Percentiles rank a stretch among this genome's conserved stretches.
These are phyloP conservation scores for Paralichthys olivaceus DNA, from an alignment of 2,113 vertebrate genomes.

Conservation along the genomic window DNA sequence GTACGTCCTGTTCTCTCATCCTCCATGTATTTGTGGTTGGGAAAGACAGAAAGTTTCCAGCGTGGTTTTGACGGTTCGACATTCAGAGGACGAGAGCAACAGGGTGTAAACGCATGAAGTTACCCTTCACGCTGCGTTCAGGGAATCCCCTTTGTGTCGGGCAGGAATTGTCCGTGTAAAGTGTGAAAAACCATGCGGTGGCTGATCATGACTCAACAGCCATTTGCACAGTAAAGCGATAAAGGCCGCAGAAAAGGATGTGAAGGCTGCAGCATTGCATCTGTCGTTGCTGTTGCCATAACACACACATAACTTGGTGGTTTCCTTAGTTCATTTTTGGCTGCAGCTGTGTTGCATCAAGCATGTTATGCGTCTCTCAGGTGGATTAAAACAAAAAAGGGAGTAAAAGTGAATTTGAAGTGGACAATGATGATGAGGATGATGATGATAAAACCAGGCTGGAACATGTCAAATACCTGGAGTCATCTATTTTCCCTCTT, in stretches of 20 bases:
- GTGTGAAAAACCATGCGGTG: conserved; percentile 43
- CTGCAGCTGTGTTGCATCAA: conserved; percentile 55
- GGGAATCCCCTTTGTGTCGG: conserved; percentile 68
- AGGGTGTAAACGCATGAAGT: not conserved
- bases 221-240: conserved; percentile 21
- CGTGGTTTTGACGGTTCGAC: not conserved
- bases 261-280: conserved; percentile 41
- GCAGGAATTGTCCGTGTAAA: conserved; percentile 44
- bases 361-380: conserved; percentile 21
- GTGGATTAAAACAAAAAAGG: conserved; percentile 6
- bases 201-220: conserved; percentile 58
- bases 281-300: conserved; percentile 65
- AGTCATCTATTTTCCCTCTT: not conserved
- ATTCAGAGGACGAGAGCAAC: not conserved
- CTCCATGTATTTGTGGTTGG: conserved; percentile 43
- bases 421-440: conserved; percentile 6
- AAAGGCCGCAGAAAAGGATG: conserved; percentile 41
- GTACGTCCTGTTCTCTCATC: conserved; percentile 18
- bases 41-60: conserved; percentile 59
- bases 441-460: conserved; percentile 49
- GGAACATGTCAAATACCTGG: conserved; percentile 9
- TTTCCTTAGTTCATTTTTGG: conserved; percentile 39
- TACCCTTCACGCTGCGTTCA: not conserved
- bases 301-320: conserved; percentile 43
- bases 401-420: conserved; percentile 8